Conservation (phyloP, 2,113 vertebrate species). For the Cynoglossus semilaevis region DNA sequence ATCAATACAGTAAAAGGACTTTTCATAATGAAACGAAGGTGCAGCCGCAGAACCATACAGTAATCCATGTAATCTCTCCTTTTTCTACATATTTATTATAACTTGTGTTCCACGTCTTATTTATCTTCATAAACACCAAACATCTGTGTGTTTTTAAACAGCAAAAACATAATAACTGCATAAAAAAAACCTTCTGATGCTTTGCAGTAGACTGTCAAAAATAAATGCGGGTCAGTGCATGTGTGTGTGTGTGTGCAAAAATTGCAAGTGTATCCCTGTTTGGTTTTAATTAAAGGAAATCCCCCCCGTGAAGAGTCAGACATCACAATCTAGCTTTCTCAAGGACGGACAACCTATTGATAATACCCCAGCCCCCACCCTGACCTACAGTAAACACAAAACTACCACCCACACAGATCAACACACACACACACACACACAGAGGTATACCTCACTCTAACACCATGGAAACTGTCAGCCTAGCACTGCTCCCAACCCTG, state of each 20-base stretch:
- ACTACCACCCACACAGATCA: constrained; percentile 45
- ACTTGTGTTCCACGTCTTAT: too few species aligned
- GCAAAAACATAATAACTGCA: too few species aligned
- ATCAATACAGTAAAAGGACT: too few species aligned
- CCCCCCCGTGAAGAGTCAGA: constrained; percentile 58
- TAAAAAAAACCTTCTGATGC: too few species aligned
- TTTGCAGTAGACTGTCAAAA: not conserved
- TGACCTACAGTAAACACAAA: constrained; percentile 20
- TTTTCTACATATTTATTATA: too few species aligned
- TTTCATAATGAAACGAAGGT: too few species aligned
- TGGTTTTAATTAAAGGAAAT: constrained; percentile 72
- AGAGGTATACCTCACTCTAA: constrained; percentile 30
- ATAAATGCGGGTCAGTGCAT: not conserved
- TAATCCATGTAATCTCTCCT: too few species aligned
- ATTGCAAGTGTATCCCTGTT: constrained; percentile 41
- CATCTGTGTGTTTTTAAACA: too few species aligned
- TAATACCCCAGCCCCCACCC: constrained; percentile 41
- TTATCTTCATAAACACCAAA: too few species aligned
- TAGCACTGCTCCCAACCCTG: constrained; percentile 43
- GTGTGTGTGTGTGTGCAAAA: not conserved
- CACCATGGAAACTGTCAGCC: constrained; percentile 62
- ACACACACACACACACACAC: constrained; percentile 23
- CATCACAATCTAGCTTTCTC: constrained; percentile 50
- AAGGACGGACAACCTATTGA: constrained; percentile 65
- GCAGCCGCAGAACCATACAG: too few species aligned